Base-by-base conservation (phyloP, 2,888 invertebrate species). In the Latrodectus hesperus region DNA sequence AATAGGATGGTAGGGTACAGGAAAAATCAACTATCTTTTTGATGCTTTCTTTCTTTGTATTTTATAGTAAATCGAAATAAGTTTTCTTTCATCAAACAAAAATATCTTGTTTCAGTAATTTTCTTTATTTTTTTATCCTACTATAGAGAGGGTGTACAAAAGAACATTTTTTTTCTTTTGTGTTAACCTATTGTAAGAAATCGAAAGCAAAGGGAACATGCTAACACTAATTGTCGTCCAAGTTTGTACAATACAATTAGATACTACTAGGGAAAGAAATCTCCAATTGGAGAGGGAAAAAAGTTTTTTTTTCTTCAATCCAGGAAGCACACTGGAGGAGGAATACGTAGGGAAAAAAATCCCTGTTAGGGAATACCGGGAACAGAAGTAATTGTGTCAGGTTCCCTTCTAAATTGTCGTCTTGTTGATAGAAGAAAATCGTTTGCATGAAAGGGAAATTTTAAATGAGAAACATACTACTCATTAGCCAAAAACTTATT, bases 221-320 rank as follows among this genome's bases (percentile, higher is more conserved):
- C 49, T 71, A 70, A 52, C 71, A 26, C 84, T 84, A 84, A 84
- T 84, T 84, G 84, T 84, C 71, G 65, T 77, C 84, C 65, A 64
- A 64, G 72, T 84, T 60, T 77, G 77, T 65, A 60, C 77, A 60
- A 77, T 84, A 84, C 77, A 84, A 84, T 84, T 84, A 84, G 77
- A 84, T 65, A 38, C 76, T 60, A 14, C 16, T 10, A 70, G 49
- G 26, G 11, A 70, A 53, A 52, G 22, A 52, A 53, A 60, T 68
- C 22, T 17, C 67, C n/a, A 68, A 68, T 22, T 22, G 70, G 68
- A 67, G 51, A 77, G 16, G n/a, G 64, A 9, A 64, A 64, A 14
- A 64, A 53, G 1, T 38, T 6, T 38, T 38, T 38, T 38, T 38
- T 38, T 38, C 6, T 38, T 6, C 38, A 17, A 52, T 17, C 22